A percentile compares a stretch with the other conserved stretches of the same genome.
These are phyloP conservation scores for Mermis nigrescens DNA, from an alignment of 2,888 invertebrate species.

Conservation along the genomic window DNA sequence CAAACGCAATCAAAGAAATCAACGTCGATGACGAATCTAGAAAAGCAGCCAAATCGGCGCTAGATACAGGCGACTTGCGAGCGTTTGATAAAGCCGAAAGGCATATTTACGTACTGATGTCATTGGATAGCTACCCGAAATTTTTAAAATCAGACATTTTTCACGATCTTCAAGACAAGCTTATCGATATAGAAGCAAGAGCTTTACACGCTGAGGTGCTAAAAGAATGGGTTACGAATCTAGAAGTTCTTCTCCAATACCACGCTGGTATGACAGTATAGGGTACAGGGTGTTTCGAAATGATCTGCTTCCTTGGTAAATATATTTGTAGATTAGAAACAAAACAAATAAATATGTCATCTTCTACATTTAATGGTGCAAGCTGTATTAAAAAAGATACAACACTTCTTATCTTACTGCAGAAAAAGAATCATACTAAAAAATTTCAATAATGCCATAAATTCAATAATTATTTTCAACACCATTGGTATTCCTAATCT, in stretches of 20 bases:
- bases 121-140: not conserved
- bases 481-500: too few species aligned
- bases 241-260: not conserved
- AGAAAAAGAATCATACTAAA: too few species aligned
- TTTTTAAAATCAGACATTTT: not conserved
- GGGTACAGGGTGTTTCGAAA: too few species aligned
- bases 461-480: too few species aligned
- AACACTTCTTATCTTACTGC: too few species aligned
- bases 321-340: too few species aligned
- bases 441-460: too few species aligned
- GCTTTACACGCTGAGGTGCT: not conserved
- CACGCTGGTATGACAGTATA: not conserved
- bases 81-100: not conserved
- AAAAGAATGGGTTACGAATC: not conserved
- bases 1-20: not conserved
- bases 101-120: not conserved
- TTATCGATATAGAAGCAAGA: not conserved
- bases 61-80: not conserved
- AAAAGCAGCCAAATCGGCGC: not conserved
- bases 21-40: not conserved
- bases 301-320: too few species aligned
- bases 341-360: too few species aligned
- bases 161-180: not conserved
- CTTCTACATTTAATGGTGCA: too few species aligned
- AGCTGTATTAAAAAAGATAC: too few species aligned